Percentiles rank a stretch among this genome's conserved stretches.
Conservation (phyloP, 1,140 invertebrate species). For the Drosophila parvula region DNA sequence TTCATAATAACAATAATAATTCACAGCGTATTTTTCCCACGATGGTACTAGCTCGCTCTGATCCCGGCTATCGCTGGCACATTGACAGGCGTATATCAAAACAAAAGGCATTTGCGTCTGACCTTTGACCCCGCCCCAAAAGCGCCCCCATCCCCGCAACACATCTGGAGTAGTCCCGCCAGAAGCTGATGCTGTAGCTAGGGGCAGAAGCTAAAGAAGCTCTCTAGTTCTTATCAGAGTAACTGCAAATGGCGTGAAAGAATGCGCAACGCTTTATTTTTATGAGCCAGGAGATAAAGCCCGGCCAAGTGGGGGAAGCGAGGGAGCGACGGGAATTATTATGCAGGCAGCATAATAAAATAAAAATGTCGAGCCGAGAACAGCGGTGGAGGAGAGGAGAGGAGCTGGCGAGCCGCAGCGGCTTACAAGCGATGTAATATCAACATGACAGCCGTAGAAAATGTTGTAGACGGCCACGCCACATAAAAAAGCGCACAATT, state of each 20-base stretch:
- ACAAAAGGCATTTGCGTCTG: conserved; percentile 73
- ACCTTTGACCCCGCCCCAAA: conserved; percentile 63
- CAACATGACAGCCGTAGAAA: conserved; percentile 76
- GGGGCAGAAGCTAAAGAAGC: conserved; percentile 50
- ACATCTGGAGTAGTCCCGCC: conserved; percentile 13
- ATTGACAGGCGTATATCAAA: conserved; percentile 78
- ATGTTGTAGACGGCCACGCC: conserved; percentile 69
- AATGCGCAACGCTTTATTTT: conserved; percentile 82
- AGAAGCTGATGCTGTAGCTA: conserved; percentile 12
- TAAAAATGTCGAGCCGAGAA: conserved; percentile 66
- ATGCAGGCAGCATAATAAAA: conserved; percentile 80
- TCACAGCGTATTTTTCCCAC: neutral
- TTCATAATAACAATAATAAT: neutral
- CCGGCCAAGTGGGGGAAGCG: conserved; percentile 31
- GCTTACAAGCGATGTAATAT: conserved; percentile 79
- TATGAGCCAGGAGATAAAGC: conserved; percentile 76
- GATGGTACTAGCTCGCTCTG: neutral
- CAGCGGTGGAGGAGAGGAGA: conserved; percentile 3
- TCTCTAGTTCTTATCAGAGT: conserved; percentile 76
- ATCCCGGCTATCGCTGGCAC: conserved; percentile 43
- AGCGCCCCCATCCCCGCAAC: neutral
- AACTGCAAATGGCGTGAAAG: conserved; percentile 82
- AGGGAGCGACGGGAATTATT: conserved; percentile 64
- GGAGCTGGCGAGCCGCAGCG: conserved; percentile 14
- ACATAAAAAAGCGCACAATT: conserved; percentile 78